Evolutionary conservation across 2,888 invertebrate genomes (phyloP).

Genomic region (Aporophyla nigra): DNA sequence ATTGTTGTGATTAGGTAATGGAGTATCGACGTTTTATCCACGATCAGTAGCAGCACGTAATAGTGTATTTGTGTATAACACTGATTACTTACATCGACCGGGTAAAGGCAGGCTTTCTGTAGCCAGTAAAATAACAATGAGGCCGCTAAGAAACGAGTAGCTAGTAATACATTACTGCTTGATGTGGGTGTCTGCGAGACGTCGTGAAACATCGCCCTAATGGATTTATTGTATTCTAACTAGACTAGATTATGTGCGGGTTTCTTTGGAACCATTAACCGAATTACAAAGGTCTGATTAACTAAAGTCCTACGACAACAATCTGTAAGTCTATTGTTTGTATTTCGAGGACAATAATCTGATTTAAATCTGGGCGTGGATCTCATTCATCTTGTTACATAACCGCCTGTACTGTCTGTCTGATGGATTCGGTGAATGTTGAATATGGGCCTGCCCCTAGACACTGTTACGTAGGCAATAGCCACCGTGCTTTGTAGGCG

Average conservation of each 20-base stretch:
- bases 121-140: slow-evolving; percentile 60
- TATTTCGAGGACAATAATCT: slow-evolving; percentile 19
- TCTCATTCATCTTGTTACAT: slow-evolving; percentile 36
- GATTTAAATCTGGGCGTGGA: slow-evolving; percentile 30
- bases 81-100: slow-evolving; percentile 53
- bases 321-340: slow-evolving; percentile 28
- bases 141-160: slow-evolving; percentile 51
- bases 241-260: slow-evolving; percentile 28
- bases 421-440: slow-evolving; percentile 35
- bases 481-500: slow-evolving; percentile 1
- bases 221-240: slow-evolving; percentile 55
- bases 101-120: slow-evolving; percentile 57
- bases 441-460: slow-evolving; percentile 14
- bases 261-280: slow-evolving; percentile 20
- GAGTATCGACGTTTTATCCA: slow-evolving; percentile 40
- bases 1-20: slow-evolving; percentile 52
- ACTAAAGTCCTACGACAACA: slow-evolving; percentile 20
- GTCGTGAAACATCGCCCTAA: slow-evolving; percentile 44
- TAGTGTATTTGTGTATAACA: slow-evolving; percentile 40
- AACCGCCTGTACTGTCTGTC: slow-evolving; percentile 12
- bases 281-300: slow-evolving; percentile 22
- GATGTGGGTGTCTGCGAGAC: slow-evolving; percentile 46
- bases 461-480: slow-evolving; percentile 19
- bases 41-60: slow-evolving; percentile 37
- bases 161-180: slow-evolving; percentile 50